Evolutionary conservation across 2,113 vertebrate species (phyloP), one percentile per base, ranked within the genome.

Genomic region (Channa maculata): DNA sequence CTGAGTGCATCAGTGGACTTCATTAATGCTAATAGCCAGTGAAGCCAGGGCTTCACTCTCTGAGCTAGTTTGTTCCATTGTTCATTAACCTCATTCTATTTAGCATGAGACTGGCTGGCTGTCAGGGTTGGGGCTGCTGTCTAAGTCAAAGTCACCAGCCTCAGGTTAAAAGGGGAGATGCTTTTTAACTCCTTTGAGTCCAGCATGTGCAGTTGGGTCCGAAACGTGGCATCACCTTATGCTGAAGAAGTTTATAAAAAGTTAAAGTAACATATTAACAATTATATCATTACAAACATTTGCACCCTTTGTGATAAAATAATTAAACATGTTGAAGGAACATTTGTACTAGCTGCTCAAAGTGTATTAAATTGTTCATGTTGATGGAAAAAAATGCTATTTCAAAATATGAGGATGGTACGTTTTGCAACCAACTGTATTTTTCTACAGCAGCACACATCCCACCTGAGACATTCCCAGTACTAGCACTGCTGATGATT

Each of bases 71-170:
- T 81, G 66, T 73, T 88, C 83, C 83, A 82, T 76, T 84, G 85
- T 81, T 89, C 73, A 84, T 90, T 85, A 85, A 71, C 75, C 74
- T 80, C 77, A 64, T 15, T 76, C 88, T 65, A 75, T 82, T 86
- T 78, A 74, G 34, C 61, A 36, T 9, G 55, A 57, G 67, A 64
- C 52, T 33, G 75, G 54, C 57, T 44, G 60, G 68, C 51, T 43
- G 6, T 64, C 70, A 55, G 60, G 52, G 49, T 39, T 6, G 36
- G 53, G 37, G 2, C 43, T 8, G 7, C 49, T 52, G 50, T 54
- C 59, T 74, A 64, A 48, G 50, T 44, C 62, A 66, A 44, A 69
- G 48, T 78, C 66, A 62, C 51, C 67, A 44, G 57, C 65, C 54
- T 71, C 3, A n/a, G 54, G 61, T 37, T 4, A 24, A 62, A 53